These are phyloP conservation scores for Lutraria lutraria DNA, from an alignment of 2,888 invertebrate genomes.

Conservation along the genomic window DNA sequence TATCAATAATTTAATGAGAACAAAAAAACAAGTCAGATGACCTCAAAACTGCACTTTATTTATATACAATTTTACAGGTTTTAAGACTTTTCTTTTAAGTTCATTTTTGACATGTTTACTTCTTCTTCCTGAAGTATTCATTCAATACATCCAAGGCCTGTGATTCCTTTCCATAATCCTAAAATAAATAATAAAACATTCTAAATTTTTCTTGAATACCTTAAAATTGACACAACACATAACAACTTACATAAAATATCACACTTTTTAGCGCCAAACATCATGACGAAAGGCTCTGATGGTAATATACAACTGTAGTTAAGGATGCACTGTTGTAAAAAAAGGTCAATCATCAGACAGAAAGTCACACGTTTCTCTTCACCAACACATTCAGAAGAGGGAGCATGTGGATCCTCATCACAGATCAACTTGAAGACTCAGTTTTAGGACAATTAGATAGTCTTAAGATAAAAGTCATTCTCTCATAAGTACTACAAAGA, in stretches of 20 bases:
- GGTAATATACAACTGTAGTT: neutral
- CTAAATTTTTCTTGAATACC: neutral
- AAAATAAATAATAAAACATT: constrained; percentile 83
- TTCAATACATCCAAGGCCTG: constrained; percentile 97
- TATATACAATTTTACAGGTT: constrained; percentile 58
- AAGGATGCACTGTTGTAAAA: too few species aligned
- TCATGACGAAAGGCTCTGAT: neutral
- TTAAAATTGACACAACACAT: neutral
- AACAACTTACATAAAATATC: neutral
- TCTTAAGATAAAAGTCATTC: too few species aligned
- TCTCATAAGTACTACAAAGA: too few species aligned
- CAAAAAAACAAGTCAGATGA: neutral
- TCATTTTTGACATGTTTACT: constrained; percentile 65
- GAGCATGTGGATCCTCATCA: constrained; percentile 75
- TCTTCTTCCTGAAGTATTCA: constrained; percentile 93
- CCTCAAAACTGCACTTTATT: constrained; percentile 69
- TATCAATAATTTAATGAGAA: neutral
- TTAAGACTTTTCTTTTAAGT: constrained; percentile 71
- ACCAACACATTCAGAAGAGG: constrained; percentile 75
- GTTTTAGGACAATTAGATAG: too few species aligned
- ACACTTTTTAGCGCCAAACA: neutral
- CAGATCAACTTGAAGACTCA: constrained; percentile 19
- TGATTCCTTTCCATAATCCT: constrained; percentile 99
- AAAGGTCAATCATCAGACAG: constrained; percentile 23
- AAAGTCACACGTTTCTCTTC: constrained; percentile 25